Evolutionary conservation across 2,797 vertebrate species (phyloP).

Genomic region (Orientallactaga sibirica): DNA sequence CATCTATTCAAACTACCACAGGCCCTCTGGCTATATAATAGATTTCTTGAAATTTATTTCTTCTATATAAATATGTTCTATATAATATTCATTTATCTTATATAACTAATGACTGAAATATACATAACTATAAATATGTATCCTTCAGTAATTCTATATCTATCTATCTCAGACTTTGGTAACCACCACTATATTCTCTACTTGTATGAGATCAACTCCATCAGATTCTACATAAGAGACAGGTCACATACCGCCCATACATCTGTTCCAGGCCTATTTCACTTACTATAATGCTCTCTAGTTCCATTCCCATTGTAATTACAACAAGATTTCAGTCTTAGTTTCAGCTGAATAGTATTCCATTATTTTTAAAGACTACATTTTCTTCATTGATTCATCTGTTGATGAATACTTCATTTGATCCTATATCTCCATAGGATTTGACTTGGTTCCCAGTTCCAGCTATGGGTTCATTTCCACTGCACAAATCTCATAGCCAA

Average conservation of each 20-base stretch:
- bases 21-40: neutral
- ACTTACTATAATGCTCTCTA: neutral
- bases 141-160: neutral
- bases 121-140: neutral
- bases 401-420: neutral
- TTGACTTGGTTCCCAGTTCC: no score
- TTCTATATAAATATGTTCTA: neutral
- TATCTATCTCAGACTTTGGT: neutral
- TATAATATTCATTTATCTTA: no score
- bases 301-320: neutral
- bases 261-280: neutral
- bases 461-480: no score
- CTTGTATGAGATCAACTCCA: neutral
- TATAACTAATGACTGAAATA: no score
- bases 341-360: neutral
- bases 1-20: no score
- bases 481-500: no score
- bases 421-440: neutral
- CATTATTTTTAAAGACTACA: neutral
- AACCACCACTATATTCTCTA: neutral
- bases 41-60: neutral
- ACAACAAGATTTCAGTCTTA: neutral
- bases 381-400: neutral
- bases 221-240: neutral
- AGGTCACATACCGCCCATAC: no score